Evolutionary conservation across 2,888 invertebrate genomes (phyloP), one percentile per base, ranked within the genome.

Genomic region (Nebria salina): DNA sequence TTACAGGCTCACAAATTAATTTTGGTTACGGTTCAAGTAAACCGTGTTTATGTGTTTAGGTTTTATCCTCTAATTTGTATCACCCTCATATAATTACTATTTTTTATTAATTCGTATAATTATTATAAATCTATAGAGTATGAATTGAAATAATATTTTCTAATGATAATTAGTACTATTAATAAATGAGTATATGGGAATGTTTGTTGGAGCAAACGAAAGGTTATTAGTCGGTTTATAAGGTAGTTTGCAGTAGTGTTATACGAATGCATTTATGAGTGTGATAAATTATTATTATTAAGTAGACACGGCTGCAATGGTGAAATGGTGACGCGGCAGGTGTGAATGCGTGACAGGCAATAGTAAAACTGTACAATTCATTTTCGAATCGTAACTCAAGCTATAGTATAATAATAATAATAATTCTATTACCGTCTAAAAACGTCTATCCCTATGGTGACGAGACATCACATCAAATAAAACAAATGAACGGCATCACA

Each of bases 1-100:
- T 70, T 70, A 34, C 70, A 1, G 25, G 70, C 54, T 7, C 54
- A 70, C 70, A 70, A 70, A 70, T 70, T 70, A 70, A 70, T 25
- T 70, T 8, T 34, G 26, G 70, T 70, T 70, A 25, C 70, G 70
- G 70, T 6, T 70, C 70, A 70, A 70, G 25, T 70, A 34, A 70
- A 34, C 70, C 70, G 34, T 70, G 70, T 34, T 54, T 54, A 54
- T 54, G 54, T 54, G 54, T 54, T 54, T 54, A 11, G 54, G 54
- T 54, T 54, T 20, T 11, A 54, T 13, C 54, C 54, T 13, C 7
- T 54, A 54, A 54, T 54, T 2, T 54, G 54, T 2, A 34, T 34
- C 34, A 7, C 7, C 11, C 54, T 11, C 54, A 54, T 3, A 54
- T 7, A 11, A 2, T 13, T 54, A 8, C 8, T 54, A 11, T 34